Evolutionary conservation across 2,888 invertebrate species (phyloP).

Genomic region (Cheilosia grossa): DNA sequence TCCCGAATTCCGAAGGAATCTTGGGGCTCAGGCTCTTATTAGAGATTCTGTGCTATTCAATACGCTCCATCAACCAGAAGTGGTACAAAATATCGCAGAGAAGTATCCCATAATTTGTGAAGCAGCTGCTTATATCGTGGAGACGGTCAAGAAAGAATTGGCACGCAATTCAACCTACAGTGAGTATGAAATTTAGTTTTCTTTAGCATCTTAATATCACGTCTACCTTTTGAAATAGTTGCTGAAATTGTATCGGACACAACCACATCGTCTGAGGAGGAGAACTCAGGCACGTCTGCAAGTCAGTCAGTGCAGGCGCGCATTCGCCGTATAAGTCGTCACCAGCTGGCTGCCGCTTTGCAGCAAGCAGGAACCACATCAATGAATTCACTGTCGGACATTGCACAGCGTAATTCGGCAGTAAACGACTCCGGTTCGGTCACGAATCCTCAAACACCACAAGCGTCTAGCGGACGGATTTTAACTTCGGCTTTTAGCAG

Average conservation of each 20-base stretch:
- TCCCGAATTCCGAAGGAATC: slow-evolving; percentile 88
- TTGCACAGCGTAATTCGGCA: slow-evolving; percentile 81
- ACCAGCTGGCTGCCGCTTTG: slow-evolving; percentile 81
- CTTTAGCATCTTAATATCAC: background rate
- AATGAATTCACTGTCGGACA: slow-evolving; percentile 82
- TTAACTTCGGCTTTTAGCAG: slow-evolving; percentile 85
- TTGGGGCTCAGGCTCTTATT: slow-evolving; percentile 88
- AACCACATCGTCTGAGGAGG: slow-evolving; percentile 82
- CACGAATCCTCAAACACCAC: slow-evolving; percentile 64
- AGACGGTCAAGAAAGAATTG: slow-evolving; percentile 81
- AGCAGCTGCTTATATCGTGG: slow-evolving; percentile 84
- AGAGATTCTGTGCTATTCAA: slow-evolving; percentile 89
- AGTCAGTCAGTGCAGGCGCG: slow-evolving; percentile 79
- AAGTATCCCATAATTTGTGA: slow-evolving; percentile 88
- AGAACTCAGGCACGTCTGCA: slow-evolving; percentile 77
- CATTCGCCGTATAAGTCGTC: slow-evolving; percentile 82
- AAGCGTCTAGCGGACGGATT: slow-evolving; percentile 42
- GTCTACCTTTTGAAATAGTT: slow-evolving; percentile 72
- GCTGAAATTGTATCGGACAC: slow-evolving; percentile 82
- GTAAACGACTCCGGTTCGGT: slow-evolving; percentile 70
- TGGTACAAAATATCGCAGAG: slow-evolving; percentile 86
- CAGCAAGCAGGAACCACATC: slow-evolving; percentile 80
- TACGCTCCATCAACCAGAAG: slow-evolving; percentile 87
- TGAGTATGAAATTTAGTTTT: slow-evolving; percentile 34
- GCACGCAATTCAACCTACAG: slow-evolving; percentile 78